Conservation (phyloP, 2,797 vertebrate species). For the Enteromius paludinosus region DNA sequence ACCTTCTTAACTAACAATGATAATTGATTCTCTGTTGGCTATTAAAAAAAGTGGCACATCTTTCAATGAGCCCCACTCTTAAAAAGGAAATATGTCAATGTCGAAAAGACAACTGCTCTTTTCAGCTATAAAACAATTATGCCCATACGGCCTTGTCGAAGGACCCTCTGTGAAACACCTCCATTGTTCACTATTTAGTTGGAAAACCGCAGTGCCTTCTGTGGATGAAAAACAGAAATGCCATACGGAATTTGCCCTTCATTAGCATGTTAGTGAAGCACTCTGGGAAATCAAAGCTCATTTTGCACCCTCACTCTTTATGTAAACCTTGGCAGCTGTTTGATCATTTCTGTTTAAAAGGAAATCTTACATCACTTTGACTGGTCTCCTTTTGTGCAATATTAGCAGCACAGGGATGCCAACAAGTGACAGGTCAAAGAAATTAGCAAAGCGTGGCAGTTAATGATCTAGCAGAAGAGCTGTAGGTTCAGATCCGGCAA, state of each 20-base stretch:
- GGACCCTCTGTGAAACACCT: not conserved
- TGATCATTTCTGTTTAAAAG: constrained; percentile 24
- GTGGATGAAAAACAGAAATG: constrained; percentile 13
- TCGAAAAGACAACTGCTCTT: not conserved
- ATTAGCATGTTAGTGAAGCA: constrained; percentile 29
- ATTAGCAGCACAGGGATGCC: not conserved
- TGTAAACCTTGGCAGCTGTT: constrained; percentile 41
- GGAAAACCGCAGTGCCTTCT: not conserved
- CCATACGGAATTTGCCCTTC: constrained; percentile 27
- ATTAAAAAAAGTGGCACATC: not conserved
- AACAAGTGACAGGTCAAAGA: not conserved
- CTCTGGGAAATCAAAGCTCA: constrained; percentile 47
- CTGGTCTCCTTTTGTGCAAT: not conserved
- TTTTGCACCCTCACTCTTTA: constrained; percentile 20
- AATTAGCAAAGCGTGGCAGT: constrained; percentile 12
- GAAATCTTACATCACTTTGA: constrained; percentile 28
- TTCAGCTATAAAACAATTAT: not conserved
- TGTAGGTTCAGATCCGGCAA: not conserved
- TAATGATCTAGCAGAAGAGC: constrained; percentile 20
- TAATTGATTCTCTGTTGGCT: not conserved
- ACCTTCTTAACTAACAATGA: not conserved
- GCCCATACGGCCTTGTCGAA: not conserved
- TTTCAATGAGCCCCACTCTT: not conserved
- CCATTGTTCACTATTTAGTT: constrained; percentile 15
- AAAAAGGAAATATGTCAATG: not conserved